These are phyloP conservation scores for Drosophila setifemur DNA, from an alignment of 1,140 invertebrate species.

Conservation along the genomic window DNA sequence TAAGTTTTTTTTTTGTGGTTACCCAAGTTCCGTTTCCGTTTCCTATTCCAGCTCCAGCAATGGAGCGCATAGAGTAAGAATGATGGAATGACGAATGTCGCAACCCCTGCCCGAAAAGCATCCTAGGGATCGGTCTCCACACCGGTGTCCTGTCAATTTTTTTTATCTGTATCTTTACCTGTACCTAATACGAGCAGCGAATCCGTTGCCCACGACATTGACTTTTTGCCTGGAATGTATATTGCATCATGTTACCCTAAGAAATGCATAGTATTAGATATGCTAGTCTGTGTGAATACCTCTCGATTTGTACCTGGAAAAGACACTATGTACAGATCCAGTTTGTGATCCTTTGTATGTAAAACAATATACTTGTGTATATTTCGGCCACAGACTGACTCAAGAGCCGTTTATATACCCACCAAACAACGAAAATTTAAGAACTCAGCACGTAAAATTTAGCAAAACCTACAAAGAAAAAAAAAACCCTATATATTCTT, in stretches of 20 bases:
- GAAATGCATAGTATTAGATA: conserved; percentile 24
- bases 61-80: conserved; percentile 39
- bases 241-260: conserved; percentile 55
- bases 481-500: background rate
- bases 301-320: conserved; percentile 24
- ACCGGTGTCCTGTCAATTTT: conserved; percentile 30
- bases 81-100: conserved; percentile 58
- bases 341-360: conserved; percentile 31
- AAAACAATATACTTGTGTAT: conserved; percentile 3
- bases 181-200: conserved; percentile 50
- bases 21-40: conserved; percentile 57
- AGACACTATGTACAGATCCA: conserved; percentile 32
- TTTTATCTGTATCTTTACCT: conserved; percentile 39
- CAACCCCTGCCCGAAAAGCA: conserved; percentile 44
- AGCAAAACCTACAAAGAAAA: background rate
- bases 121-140: conserved; percentile 16
- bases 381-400: conserved; percentile 48
- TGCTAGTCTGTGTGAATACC: conserved; percentile 17
- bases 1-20: conserved; percentile 45
- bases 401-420: conserved; percentile 37
- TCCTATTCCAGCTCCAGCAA: conserved; percentile 35
- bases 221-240: conserved; percentile 70
- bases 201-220: conserved; percentile 41
- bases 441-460: conserved; percentile 23
- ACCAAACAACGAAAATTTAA: conserved; percentile 18